Conservation (phyloP, 2,888 invertebrate genomes). For the Meghimatium bilineatum region DNA sequence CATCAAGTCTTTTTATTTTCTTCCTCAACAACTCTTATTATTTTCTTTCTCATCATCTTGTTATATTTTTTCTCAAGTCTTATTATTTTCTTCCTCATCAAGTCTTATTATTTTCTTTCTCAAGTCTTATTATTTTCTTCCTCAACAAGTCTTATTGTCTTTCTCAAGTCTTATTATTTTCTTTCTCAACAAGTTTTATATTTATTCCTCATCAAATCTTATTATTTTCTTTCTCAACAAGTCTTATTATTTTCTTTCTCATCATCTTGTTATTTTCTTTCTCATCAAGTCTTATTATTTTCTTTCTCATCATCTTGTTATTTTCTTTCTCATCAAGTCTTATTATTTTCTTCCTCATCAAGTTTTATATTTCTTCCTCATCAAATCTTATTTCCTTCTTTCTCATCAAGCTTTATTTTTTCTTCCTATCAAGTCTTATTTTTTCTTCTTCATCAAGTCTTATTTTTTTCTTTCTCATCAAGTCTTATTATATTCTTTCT, state of each 20-base stretch:
- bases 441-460: too few relatives aligned
- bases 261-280: neutral
- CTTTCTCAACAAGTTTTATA: neutral
- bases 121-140: neutral
- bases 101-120: too few relatives aligned
- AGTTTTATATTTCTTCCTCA: too few relatives aligned
- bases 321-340: neutral
- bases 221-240: neutral
- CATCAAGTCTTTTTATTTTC: neutral
- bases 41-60: neutral
- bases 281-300: neutral
- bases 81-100: too few relatives aligned
- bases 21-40: neutral
- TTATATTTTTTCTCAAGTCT: too few relatives aligned
- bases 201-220: neutral
- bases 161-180: neutral
- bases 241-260: too few relatives aligned
- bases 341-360: neutral
- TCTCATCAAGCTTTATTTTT: neutral
- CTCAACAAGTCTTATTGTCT: too few relatives aligned
- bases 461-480: neutral
- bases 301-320: too few relatives aligned
- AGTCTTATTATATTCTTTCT: neutral
- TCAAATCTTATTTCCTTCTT: neutral
- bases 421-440: too few relatives aligned